These are phyloP conservation scores for Sitobion miscanthi DNA, from an alignment of 1,140 invertebrate genomes.

Conservation along the genomic window DNA sequence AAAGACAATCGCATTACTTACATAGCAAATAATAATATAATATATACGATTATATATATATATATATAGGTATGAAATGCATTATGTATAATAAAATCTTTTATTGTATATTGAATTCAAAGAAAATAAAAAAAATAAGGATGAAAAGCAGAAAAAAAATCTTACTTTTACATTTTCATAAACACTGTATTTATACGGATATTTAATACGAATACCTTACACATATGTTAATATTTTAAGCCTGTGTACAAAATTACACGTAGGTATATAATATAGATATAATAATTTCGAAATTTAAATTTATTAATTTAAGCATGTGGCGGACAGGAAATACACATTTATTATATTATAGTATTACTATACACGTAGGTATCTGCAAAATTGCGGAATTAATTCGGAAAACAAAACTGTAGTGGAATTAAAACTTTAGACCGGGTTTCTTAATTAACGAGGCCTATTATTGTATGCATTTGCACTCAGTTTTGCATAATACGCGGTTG, in stretches of 20 bases:
- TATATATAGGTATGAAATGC: no score
- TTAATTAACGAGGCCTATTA: neutral
- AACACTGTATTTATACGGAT: no score
- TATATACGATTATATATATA: neutral
- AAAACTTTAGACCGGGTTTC: slow-evolving; percentile 1
- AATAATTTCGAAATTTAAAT: neutral
- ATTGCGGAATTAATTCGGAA: neutral
- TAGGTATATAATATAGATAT: neutral
- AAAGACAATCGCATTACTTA: neutral
- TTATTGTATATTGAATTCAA: neutral
- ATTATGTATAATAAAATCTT: neutral
- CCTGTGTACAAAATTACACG: neutral
- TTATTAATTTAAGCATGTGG: neutral
- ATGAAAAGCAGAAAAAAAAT: neutral
- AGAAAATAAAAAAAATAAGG: neutral
- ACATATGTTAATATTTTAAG: neutral
- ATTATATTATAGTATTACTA: no score
- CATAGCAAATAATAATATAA: neutral
- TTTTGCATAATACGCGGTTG: neutral
- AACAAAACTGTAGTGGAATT: slow-evolving; percentile 7
- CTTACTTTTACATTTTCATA: neutral
- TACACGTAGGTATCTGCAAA: neutral
- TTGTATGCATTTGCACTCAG: neutral
- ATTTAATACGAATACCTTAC: no score
- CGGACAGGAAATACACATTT: neutral